Conservation (phyloP, 1,140 invertebrate genomes). For the Micrasema longulum region DNA sequence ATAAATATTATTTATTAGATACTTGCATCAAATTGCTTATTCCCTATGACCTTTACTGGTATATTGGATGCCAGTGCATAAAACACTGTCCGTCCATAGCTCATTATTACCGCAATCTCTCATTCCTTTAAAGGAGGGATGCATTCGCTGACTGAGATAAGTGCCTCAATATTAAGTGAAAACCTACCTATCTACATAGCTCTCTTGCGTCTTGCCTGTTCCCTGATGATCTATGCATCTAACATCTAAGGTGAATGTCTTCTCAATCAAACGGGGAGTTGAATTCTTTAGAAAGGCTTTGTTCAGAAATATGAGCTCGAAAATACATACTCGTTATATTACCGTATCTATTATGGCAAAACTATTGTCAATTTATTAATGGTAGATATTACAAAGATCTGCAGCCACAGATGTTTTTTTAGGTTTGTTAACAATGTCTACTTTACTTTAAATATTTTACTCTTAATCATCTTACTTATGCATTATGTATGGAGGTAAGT, state of each 20-base stretch:
- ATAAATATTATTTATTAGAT: neutral
- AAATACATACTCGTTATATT: too few species aligned
- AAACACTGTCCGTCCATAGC: conserved; percentile 41
- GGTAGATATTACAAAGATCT: too few species aligned
- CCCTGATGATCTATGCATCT: conserved; percentile 42
- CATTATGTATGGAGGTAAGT: neutral
- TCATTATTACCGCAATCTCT: conserved; percentile 53
- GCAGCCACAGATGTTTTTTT: too few species aligned
- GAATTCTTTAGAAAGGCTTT: too few species aligned
- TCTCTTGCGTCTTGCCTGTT: conserved; percentile 1
- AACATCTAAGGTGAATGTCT: conserved; percentile 38
- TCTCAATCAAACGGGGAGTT: neutral
- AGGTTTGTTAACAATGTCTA: too few species aligned
- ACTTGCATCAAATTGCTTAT: conserved; percentile 19
- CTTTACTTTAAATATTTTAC: too few species aligned
- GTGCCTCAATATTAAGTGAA: conserved; percentile 47
- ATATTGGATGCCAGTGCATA: conserved; percentile 34
- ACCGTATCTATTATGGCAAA: too few species aligned
- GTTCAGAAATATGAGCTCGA: too few species aligned
- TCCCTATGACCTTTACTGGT: conserved; percentile 40
- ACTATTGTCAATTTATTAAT: too few species aligned
- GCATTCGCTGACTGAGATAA: conserved; percentile 44
- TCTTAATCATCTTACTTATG: too few species aligned
- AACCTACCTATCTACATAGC: conserved; percentile 12
- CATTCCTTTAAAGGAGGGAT: conserved; percentile 47